Evolutionary conservation across 2,888 invertebrate species (phyloP), one percentile per base, ranked within the genome.

Genomic region (Cosmorhoe ocellata): DNA sequence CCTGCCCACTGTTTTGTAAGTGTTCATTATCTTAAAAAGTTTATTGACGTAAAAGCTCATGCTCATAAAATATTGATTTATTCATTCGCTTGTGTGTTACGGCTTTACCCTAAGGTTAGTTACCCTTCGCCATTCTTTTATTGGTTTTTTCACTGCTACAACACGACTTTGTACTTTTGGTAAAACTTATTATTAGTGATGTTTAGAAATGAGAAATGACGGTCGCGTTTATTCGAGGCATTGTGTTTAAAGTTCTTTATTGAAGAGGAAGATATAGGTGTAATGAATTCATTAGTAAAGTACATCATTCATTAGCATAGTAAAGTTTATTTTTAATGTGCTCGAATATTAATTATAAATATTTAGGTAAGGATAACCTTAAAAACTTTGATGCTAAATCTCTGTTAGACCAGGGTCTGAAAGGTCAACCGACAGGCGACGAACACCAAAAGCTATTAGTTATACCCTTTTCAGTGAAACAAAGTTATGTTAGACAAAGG

Each of bases 101-200:
- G 38, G 27, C 11, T 34, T 34, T 43, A 43, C 47, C 39, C 47
- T 47, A 39, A 52, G 43, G 43, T 52, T 31, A 40, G 39, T 52
- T 47, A 39, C 52, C 52, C 47, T 43, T 43, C 38, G 44, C 43
- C 27, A 47, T 46, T 39, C 27, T 40, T 55, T 58, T 55, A 53
- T 56, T 54, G 39, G 38, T 50, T 50, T 51, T 54, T 58, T 49
- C 51, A 52, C 34, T 39, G 42, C 37, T 28, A 34, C 43, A 41
- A 62, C 61, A 62, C 52, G 60, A 58, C 48, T 61, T 58, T 51
- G 53, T 51, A 58, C 60, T 60, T 60, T 52, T 47, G 31, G 30
- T 45, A 40, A 56, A 43, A 43, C 32, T 5, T 14, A 38, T n/a
- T n/a, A 8, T 24, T 44, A 30, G 26, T 26, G 18, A 33, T 18